These are phyloP conservation scores for Bicyclus anynana DNA, from an alignment of 1,140 invertebrate species.

Conservation along the genomic window DNA sequence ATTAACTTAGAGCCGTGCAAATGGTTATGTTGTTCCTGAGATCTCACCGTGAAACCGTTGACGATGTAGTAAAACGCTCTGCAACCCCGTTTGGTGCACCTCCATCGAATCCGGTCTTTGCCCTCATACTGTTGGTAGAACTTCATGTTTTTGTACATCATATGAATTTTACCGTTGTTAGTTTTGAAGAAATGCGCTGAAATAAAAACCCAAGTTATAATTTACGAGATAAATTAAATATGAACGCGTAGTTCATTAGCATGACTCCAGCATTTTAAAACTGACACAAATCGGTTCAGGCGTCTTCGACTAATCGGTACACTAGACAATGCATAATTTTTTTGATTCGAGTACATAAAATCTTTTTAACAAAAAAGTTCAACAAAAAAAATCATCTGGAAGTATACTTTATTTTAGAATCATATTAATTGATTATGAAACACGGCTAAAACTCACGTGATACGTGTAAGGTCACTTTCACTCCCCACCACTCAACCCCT, in stretches of 20 bases:
- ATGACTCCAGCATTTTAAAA: no score
- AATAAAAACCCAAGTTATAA: conserved; percentile 15
- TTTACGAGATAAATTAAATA: background rate
- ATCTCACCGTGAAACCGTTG: conserved; percentile 28
- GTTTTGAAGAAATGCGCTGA: conserved; percentile 37
- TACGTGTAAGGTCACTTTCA: no score
- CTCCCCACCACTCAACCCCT: no score
- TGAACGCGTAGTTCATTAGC: background rate
- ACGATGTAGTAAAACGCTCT: conserved; percentile 43
- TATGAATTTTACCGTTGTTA: conserved; percentile 33
- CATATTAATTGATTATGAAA: no score
- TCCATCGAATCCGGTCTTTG: conserved; percentile 36
- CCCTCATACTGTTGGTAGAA: conserved; percentile 47
- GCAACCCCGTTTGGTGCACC: conserved; percentile 44
- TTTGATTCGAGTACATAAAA: no score
- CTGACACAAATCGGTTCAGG: no score
- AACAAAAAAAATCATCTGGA: no score
- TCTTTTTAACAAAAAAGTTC: no score
- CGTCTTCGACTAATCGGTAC: no score
- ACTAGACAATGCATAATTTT: no score
- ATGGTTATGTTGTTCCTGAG: conserved; percentile 44
- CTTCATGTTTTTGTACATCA: conserved; percentile 44
- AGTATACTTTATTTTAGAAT: no score
- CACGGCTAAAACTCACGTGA: no score
- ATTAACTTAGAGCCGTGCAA: conserved; percentile 13